phyloP scores from a whole-genome alignment of 2,113 vertebrate species.

The Erythrocebus patas region DNA sequence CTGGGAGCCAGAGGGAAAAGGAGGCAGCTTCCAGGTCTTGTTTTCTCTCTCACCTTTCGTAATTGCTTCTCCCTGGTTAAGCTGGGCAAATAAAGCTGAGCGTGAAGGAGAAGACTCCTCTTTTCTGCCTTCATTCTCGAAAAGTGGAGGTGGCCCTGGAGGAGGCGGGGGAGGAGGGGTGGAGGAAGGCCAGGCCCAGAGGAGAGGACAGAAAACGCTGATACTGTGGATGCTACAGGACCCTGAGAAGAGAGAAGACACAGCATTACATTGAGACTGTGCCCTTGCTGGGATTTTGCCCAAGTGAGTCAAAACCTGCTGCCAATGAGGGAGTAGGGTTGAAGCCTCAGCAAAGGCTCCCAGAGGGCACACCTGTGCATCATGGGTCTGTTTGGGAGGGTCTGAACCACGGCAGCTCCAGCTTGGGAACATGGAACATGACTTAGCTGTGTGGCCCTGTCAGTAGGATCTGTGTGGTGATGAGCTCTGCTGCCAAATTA shows the following conservation, averaged over 20 bases:
- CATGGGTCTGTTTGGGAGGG: neutral
- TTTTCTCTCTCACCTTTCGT: slow-evolving; percentile 88
- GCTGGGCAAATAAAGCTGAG: slow-evolving; percentile 92
- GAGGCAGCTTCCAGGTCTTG: neutral
- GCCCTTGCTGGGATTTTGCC: neutral
- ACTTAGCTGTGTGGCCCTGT: neutral
- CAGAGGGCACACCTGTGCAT: neutral
- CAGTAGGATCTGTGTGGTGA: neutral
- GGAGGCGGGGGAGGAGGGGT: slow-evolving; percentile 84
- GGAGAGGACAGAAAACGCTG: slow-evolving; percentile 73
- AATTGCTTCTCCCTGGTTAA: slow-evolving; percentile 95
- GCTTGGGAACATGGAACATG: neutral
- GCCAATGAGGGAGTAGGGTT: neutral
- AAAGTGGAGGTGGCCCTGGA: slow-evolving; percentile 87
- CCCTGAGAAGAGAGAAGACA: slow-evolving; percentile 83
- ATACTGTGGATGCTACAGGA: slow-evolving; percentile 85
- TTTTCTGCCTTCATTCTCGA: slow-evolving; percentile 76
- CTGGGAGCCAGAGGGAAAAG: neutral
- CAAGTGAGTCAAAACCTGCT: neutral
- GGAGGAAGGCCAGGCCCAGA: slow-evolving; percentile 79
- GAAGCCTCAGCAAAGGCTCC: neutral
- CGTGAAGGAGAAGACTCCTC: slow-evolving; percentile 83
- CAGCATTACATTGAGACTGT: neutral
- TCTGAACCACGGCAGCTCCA: neutral
- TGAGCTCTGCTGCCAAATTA: neutral